Evolutionary conservation across 2,888 invertebrate genomes (phyloP).

Genomic region (Papilio protenor): DNA sequence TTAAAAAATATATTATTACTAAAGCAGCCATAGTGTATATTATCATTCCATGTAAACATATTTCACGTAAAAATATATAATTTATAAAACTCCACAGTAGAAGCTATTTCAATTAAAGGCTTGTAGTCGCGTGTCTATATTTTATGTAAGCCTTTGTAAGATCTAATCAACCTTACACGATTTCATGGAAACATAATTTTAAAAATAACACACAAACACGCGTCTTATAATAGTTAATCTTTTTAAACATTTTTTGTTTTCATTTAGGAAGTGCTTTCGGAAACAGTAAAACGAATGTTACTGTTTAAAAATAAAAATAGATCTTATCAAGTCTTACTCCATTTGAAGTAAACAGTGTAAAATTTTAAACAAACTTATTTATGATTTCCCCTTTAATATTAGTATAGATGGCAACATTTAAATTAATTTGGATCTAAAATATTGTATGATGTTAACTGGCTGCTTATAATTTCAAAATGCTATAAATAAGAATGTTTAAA

Average conservation of each 20-base stretch:
- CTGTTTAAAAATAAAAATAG: neutral
- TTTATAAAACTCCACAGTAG: neutral
- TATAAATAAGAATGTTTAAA: no score
- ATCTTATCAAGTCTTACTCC: neutral
- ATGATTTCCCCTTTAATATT: neutral
- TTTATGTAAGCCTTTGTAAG: slow-evolving; percentile 29
- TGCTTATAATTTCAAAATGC: neutral
- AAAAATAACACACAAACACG: slow-evolving; percentile 24
- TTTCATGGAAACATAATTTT: slow-evolving; percentile 35
- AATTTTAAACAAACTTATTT: neutral
- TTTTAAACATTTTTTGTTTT: neutral
- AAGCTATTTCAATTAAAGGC: slow-evolving; percentile 28
- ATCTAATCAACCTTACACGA: slow-evolving; percentile 31
- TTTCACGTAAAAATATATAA: neutral
- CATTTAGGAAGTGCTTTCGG: neutral
- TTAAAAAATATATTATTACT: neutral
- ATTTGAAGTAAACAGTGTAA: neutral
- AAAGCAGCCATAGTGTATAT: neutral
- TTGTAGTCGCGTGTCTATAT: slow-evolving; percentile 35
- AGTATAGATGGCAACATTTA: neutral
- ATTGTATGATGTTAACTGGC: neutral
- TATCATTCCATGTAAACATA: neutral
- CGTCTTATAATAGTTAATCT: slow-evolving; percentile 2
- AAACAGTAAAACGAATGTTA: neutral
- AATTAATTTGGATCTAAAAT: neutral